A percentile compares a stretch with the other conserved stretches of the same genome.
These are phyloP conservation scores for Pygmarrhopalites habei DNA, from an alignment of 1,140 invertebrate genomes.

Conservation along the genomic window DNA sequence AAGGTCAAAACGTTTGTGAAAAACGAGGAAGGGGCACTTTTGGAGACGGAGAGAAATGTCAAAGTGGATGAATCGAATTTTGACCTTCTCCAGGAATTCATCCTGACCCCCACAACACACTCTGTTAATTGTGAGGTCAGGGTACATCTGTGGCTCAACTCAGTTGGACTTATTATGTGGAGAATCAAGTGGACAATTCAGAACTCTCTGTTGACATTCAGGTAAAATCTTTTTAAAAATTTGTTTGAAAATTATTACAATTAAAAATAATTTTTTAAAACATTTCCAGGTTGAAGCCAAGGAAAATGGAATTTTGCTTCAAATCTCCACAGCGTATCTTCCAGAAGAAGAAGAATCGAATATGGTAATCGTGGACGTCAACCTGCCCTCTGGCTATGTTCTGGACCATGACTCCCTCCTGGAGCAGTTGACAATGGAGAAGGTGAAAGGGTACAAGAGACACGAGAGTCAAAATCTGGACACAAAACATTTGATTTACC, in stretches of 20 bases:
- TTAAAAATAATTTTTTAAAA: too few relatives aligned
- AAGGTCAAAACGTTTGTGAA: too few relatives aligned
- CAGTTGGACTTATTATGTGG: constrained; percentile 71
- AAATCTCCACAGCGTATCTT: constrained; percentile 10
- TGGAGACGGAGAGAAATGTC: too few relatives aligned
- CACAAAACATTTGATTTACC: background rate
- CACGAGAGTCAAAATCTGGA: constrained; percentile 60
- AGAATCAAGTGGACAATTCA: constrained; percentile 79
- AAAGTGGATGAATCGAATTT: too few relatives aligned
- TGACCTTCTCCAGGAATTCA: constrained; percentile 10
- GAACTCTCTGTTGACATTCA: background rate
- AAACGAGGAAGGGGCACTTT: too few relatives aligned
- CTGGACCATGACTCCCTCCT: constrained; percentile 66
- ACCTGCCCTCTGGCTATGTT: constrained; percentile 73
- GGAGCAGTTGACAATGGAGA: constrained; percentile 52
- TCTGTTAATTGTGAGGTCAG: constrained; percentile 58
- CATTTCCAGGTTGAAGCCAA: too few relatives aligned
- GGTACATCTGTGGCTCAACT: constrained; percentile 78
- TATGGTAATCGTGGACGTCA: constrained; percentile 82
- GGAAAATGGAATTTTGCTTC: too few relatives aligned
- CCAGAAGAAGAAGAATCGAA: constrained; percentile 54
- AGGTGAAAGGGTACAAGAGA: constrained; percentile 55
- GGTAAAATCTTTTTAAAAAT: too few relatives aligned
- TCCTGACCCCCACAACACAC: constrained; percentile 51
- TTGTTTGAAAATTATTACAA: too few relatives aligned